phyloP scores from a whole-genome alignment of 2,888 invertebrate genomes.

The Cheilosia grossa region DNA sequence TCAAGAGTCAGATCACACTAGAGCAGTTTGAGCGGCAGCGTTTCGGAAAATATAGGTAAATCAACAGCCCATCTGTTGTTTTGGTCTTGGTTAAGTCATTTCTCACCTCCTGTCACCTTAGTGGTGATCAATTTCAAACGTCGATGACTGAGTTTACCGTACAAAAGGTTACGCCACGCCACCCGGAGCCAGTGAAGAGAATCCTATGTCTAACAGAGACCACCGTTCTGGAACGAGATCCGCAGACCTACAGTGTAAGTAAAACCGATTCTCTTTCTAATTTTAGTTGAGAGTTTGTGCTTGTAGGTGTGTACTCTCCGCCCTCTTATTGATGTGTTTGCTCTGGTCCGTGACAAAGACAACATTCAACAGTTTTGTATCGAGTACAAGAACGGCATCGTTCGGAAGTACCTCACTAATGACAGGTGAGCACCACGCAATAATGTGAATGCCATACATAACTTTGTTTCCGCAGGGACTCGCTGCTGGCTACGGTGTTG shows the following conservation, averaged over 20 bases:
- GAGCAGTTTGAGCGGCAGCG: conserved; percentile 94
- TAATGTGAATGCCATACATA: no score
- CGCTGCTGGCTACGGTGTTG: conserved; percentile 95
- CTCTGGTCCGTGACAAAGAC: conserved; percentile 93
- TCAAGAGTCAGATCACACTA: conserved; percentile 91
- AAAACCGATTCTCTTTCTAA: background rate
- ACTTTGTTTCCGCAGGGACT: conserved; percentile 86
- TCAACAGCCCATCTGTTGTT: background rate
- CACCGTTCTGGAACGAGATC: conserved; percentile 97
- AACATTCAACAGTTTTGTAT: conserved; percentile 97
- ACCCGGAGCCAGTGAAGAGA: conserved; percentile 93
- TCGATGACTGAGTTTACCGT: conserved; percentile 98
- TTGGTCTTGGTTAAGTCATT: background rate
- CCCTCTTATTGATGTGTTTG: conserved; percentile 93
- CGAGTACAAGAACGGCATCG: conserved; percentile 96
- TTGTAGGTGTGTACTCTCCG: conserved; percentile 89
- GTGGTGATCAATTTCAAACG: conserved; percentile 97
- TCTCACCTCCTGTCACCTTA: conserved; percentile 82
- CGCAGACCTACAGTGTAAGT: conserved; percentile 93
- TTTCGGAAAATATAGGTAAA: conserved; percentile 95
- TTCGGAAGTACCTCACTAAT: conserved; percentile 94
- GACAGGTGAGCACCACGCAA: conserved; percentile 84
- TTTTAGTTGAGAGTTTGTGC: background rate
- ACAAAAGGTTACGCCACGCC: conserved; percentile 93
- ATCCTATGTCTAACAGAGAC: conserved; percentile 97